A percentile compares a stretch with the other conserved stretches of the same genome.
phyloP scores from a whole-genome alignment of 2,888 invertebrate species.

The Syrista parreyssii region DNA sequence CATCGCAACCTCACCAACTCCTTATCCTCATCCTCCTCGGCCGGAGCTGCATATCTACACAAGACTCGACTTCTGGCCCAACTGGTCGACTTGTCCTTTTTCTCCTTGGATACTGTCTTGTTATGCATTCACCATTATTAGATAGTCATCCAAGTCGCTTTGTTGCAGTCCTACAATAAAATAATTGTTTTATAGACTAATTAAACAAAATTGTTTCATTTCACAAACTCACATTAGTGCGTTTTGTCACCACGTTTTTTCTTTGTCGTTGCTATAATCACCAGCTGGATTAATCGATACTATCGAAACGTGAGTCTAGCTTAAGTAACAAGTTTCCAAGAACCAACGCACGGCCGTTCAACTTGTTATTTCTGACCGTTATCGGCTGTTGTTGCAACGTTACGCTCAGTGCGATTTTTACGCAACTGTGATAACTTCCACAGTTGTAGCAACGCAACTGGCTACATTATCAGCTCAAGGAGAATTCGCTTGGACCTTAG shows the following conservation, averaged over 20 bases:
- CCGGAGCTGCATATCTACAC: neutral
- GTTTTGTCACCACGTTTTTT: no score
- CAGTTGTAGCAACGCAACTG: neutral
- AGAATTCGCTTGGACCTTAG: neutral
- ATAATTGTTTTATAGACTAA: neutral
- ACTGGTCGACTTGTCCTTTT: neutral
- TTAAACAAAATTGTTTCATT: no score
- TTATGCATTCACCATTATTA: neutral
- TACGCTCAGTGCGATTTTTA: slow-evolving; percentile 6
- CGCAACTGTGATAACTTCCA: neutral
- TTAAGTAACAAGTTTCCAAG: slow-evolving; percentile 17
- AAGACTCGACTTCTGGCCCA: neutral
- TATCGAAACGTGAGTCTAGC: neutral
- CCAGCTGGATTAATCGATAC: neutral
- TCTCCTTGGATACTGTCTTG: neutral
- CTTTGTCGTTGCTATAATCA: neutral
- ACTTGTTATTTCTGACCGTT: slow-evolving; percentile 51
- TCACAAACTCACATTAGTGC: no score
- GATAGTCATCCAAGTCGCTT: neutral
- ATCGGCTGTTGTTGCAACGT: slow-evolving; percentile 46
- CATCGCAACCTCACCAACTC: slow-evolving; percentile 21
- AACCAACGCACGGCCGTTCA: slow-evolving; percentile 44
- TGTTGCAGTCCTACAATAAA: neutral
- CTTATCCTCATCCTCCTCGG: slow-evolving; percentile 1
- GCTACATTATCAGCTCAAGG: neutral